Conservation (phyloP, 2,113 vertebrate genomes). For the Sapajus apella region DNA sequence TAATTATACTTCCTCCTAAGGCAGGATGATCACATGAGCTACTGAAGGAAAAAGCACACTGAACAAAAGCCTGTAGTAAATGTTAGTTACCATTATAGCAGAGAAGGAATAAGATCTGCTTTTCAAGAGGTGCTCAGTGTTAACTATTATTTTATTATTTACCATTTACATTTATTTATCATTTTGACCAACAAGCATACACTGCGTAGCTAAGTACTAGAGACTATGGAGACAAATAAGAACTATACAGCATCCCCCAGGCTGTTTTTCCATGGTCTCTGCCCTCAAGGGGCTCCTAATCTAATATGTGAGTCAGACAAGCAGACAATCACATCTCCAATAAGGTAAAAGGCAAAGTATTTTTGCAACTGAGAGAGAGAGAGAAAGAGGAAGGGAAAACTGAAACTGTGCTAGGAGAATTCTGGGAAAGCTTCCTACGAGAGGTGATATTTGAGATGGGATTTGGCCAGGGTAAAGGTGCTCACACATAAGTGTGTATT, state of each 20-base stretch:
- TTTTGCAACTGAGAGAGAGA: background rate
- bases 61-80: background rate
- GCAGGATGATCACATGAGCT: background rate
- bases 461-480: background rate
- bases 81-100: accelerated
- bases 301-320: background rate
- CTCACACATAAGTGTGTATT: background rate
- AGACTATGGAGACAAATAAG: background rate
- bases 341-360: background rate
- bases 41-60: background rate
- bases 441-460: background rate
- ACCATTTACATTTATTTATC: background rate
- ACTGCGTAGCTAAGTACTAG: background rate
- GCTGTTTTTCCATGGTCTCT: background rate
- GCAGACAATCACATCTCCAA: background rate
- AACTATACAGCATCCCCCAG: background rate
- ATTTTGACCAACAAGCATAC: background rate
- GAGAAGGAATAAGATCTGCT: background rate
- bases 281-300: background rate
- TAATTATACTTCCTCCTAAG: background rate
- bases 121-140: background rate
- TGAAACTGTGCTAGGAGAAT: background rate
- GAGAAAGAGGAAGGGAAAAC: too few relatives aligned
- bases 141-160: background rate
- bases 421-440: background rate